phyloP scores from a whole-genome alignment of 2,797 vertebrate species.

The Bufotes viridis region DNA sequence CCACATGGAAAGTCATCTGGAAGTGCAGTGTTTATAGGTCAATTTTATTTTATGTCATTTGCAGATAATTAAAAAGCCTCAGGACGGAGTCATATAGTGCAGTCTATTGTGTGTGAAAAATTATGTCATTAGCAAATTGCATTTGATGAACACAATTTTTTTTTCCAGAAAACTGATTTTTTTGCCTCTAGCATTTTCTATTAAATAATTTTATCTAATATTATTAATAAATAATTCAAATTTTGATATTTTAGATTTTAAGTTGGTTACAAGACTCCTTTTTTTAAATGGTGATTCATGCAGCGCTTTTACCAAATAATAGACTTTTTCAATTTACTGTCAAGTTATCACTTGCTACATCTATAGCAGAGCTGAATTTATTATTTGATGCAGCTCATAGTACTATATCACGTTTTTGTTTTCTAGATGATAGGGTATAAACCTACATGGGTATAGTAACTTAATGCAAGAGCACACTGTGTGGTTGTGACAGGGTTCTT shows the following conservation, averaged over 20 bases:
- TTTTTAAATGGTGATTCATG: neutral
- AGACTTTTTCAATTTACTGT: neutral
- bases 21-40: slow-evolving; percentile 45
- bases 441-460: neutral
- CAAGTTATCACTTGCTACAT: too few relatives aligned
- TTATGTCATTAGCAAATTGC: slow-evolving; percentile 44
- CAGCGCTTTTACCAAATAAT: neutral
- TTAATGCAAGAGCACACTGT: neutral
- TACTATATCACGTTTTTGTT: neutral
- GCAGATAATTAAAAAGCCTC: slow-evolving; percentile 51
- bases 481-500: too few relatives aligned
- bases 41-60: slow-evolving; percentile 51
- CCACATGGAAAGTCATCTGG: slow-evolving; percentile 16
- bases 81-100: slow-evolving; percentile 32
- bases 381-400: neutral
- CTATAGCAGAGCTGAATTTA: neutral
- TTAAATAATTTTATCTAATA: neutral
- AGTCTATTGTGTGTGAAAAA: slow-evolving; percentile 54
- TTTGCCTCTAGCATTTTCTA: slow-evolving; percentile 3
- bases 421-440: neutral
- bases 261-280: neutral
- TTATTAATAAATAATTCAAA: slow-evolving; percentile 2
- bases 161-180: slow-evolving; percentile 31
- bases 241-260: neutral
- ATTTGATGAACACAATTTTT: slow-evolving; percentile 41